Percentiles rank a stretch among this genome's conserved stretches.
Conservation (phyloP, 92 coral and sea anemone genomes). For the Hydrozoanthus gracilis region DNA sequence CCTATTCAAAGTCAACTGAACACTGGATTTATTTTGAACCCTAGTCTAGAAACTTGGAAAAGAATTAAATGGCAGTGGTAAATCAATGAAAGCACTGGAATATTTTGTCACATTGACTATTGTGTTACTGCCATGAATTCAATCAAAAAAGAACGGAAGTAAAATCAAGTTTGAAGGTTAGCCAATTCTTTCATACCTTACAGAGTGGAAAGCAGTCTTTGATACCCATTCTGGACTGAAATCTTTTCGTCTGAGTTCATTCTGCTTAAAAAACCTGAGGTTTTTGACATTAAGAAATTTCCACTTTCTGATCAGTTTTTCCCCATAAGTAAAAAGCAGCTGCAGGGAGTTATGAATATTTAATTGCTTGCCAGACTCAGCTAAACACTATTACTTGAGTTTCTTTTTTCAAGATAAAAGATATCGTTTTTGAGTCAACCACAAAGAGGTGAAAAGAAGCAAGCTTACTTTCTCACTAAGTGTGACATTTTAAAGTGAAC, state of each 20-base stretch:
- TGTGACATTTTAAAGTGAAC: neutral
- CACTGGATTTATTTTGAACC: neutral
- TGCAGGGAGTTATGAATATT: conserved; percentile 42
- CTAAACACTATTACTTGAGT: neutral
- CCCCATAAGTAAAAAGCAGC: conserved; percentile 9
- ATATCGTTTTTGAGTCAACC: neutral
- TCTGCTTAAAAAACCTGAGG: conserved; percentile 30
- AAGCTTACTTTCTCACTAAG: neutral
- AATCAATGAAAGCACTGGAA: neutral
- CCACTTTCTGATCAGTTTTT: conserved; percentile 26
- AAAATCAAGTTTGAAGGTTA: neutral
- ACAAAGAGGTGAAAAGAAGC: neutral
- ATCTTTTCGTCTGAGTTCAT: neutral
- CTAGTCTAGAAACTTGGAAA: neutral
- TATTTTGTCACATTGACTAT: neutral
- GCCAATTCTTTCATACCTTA: neutral
- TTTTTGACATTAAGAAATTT: conserved; percentile 35
- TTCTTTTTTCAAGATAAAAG: neutral
- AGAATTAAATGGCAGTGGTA: neutral
- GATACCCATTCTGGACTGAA: conserved; percentile 3
- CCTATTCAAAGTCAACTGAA: too few relatives aligned
- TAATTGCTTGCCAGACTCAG: conserved; percentile 10
- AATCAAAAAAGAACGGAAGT: too few relatives aligned
- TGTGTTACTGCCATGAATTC: too few relatives aligned
- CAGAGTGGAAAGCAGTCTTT: conserved; percentile 22